A percentile compares a stretch with the other conserved stretches of the same genome.
phyloP scores from a whole-genome alignment of 1,140 invertebrate genomes.

The Sitobion miscanthi region DNA sequence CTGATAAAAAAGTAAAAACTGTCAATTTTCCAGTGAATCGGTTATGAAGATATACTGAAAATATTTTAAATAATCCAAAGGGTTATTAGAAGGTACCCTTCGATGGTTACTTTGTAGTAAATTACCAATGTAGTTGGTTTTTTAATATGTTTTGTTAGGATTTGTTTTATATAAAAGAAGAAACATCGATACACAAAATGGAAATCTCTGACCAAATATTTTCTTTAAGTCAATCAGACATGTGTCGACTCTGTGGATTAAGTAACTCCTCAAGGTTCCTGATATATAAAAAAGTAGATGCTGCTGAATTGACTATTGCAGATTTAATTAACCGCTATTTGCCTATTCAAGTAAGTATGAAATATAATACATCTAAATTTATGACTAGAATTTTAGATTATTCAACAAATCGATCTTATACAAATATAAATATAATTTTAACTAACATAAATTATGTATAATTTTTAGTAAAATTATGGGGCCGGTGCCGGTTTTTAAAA shows the following conservation, averaged over 20 bases:
- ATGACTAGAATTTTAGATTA: neutral
- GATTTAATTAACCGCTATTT: conserved; percentile 46
- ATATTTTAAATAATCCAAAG: neutral
- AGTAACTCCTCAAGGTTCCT: neutral
- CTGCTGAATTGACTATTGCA: conserved; percentile 9
- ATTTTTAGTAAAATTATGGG: neutral
- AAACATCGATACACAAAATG: neutral
- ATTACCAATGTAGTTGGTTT: neutral
- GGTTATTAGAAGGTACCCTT: neutral
- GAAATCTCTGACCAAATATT: neutral
- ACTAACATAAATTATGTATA: neutral
- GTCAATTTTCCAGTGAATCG: neutral
- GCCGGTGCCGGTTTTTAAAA: too few species aligned
- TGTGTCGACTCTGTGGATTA: conserved; percentile 37
- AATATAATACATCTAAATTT: neutral
- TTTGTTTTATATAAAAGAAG: neutral
- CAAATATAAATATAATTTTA: neutral
- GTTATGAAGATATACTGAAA: neutral
- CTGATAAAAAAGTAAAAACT: neutral
- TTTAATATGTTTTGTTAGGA: neutral
- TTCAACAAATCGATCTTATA: neutral
- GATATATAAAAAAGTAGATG: conserved; percentile 42
- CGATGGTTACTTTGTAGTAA: too few species aligned
- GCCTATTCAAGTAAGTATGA: conserved; percentile 35
- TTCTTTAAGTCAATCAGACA: conserved; percentile 9